Percentiles rank a stretch among this genome's conserved stretches.
These are phyloP conservation scores for Rhynchonycteris naso DNA, from an alignment of 2,797 vertebrate genomes.

Conservation along the genomic window DNA sequence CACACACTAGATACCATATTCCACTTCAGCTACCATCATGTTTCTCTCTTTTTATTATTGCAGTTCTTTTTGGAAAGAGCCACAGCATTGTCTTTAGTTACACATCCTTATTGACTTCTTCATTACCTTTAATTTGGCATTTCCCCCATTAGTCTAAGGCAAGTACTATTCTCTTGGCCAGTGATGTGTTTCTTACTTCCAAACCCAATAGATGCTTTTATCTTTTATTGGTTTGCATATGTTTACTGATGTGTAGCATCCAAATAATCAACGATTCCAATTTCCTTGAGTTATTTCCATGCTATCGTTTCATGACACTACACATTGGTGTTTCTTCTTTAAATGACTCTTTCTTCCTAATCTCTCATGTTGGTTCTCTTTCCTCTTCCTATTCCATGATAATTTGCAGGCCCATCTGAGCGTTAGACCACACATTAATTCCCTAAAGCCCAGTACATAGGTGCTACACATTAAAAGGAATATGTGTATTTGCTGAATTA, in stretches of 20 bases:
- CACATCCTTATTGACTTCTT: neutral
- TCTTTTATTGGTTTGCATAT: neutral
- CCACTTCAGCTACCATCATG: neutral
- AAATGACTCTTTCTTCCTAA: neutral
- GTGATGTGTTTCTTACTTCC: neutral
- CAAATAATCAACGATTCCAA: neutral
- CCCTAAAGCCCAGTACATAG: neutral
- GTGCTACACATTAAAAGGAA: neutral
- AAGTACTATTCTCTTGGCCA: neutral
- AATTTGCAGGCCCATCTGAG: neutral
- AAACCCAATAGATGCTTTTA: neutral
- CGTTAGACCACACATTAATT: neutral
- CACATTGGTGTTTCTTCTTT: neutral
- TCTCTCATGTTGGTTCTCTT: neutral
- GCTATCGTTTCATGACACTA: neutral
- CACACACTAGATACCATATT: neutral
- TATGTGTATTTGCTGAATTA: neutral
- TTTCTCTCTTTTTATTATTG: neutral
- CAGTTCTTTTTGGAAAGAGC: neutral
- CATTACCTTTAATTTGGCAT: neutral
- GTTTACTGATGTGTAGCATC: neutral
- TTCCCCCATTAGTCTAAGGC: neutral
- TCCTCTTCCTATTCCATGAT: neutral
- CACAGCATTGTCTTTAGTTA: neutral
- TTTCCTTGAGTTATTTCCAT: neutral